These are phyloP conservation scores for Amiota mariae DNA, from an alignment of 2,888 invertebrate genomes.

Conservation along the genomic window DNA sequence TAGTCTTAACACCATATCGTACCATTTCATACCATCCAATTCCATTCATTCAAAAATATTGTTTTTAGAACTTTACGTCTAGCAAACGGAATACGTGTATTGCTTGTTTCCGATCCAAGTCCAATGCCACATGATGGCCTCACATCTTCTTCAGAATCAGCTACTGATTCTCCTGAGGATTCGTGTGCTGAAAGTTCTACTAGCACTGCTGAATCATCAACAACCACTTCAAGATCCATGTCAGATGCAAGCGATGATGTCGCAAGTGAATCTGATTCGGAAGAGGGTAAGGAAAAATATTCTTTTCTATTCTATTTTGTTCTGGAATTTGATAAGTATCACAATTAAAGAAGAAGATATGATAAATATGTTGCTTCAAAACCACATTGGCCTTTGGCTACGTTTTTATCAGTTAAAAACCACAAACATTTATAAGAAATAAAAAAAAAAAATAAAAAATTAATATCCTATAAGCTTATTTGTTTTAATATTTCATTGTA, in stretches of 20 bases:
- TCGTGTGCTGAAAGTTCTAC: conserved; percentile 52
- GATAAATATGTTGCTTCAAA: too few relatives aligned
- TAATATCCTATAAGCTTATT: background rate
- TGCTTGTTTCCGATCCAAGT: conserved; percentile 81
- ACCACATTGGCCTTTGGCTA: too few relatives aligned
- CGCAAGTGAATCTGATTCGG: conserved; percentile 36
- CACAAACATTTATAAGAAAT: background rate
- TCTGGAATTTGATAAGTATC: too few relatives aligned
- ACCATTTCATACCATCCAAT: background rate
- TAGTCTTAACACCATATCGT: background rate
- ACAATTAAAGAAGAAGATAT: too few relatives aligned
- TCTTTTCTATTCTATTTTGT: too few relatives aligned
- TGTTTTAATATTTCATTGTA: background rate
- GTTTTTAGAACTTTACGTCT: conserved; percentile 77
- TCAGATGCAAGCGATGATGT: conserved; percentile 39
- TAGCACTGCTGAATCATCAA: conserved; percentile 42
- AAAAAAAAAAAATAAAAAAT: background rate
- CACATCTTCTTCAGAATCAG: conserved; percentile 63
- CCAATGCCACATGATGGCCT: conserved; percentile 68
- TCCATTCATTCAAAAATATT: background rate
- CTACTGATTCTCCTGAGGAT: conserved; percentile 55
- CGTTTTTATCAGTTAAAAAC: too few relatives aligned
- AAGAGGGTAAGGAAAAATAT: conserved; percentile 47
- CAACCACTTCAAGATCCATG: conserved; percentile 46
- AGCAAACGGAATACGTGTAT: conserved; percentile 82